These are phyloP conservation scores for Cryptops parisi DNA, from an alignment of 2,888 invertebrate species.

Conservation along the genomic window DNA sequence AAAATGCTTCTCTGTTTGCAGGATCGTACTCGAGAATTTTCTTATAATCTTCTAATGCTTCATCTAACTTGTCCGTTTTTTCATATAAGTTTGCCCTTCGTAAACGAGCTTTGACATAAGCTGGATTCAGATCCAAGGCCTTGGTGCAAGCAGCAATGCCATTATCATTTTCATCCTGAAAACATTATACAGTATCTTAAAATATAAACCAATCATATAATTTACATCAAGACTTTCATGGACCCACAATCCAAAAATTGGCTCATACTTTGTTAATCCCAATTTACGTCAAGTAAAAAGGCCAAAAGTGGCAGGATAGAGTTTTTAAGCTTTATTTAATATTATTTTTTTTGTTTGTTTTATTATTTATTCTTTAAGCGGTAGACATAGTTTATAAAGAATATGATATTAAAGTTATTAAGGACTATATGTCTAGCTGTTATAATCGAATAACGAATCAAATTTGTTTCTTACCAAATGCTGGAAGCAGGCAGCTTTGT, in stretches of 20 bases:
- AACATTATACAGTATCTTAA: not conserved
- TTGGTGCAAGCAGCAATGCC: not conserved
- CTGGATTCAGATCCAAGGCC: not conserved
- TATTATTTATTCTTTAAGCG: too few species aligned
- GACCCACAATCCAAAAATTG: too few species aligned
- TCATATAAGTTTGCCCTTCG: not conserved
- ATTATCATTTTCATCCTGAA: not conserved
- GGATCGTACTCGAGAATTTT: not conserved
- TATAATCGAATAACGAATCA: not conserved
- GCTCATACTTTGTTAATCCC: too few species aligned
- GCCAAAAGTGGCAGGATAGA: too few species aligned
- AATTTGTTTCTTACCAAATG: not conserved
- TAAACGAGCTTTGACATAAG: not conserved
- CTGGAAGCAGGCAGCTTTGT: not conserved
- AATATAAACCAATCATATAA: not conserved
- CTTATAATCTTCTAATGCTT: slow-evolving; percentile 2
- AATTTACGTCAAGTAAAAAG: too few species aligned
- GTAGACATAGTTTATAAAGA: too few species aligned
- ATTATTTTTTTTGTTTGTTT: too few species aligned
- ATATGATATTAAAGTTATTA: too few species aligned
- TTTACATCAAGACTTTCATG: too few species aligned
- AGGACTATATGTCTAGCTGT: too few species aligned
- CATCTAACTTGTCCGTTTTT: not conserved
- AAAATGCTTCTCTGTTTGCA: not conserved
- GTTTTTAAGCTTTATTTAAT: too few species aligned